phyloP scores from a whole-genome alignment of 2,113 vertebrate species.

The Mesembrinibis cayennensis region DNA sequence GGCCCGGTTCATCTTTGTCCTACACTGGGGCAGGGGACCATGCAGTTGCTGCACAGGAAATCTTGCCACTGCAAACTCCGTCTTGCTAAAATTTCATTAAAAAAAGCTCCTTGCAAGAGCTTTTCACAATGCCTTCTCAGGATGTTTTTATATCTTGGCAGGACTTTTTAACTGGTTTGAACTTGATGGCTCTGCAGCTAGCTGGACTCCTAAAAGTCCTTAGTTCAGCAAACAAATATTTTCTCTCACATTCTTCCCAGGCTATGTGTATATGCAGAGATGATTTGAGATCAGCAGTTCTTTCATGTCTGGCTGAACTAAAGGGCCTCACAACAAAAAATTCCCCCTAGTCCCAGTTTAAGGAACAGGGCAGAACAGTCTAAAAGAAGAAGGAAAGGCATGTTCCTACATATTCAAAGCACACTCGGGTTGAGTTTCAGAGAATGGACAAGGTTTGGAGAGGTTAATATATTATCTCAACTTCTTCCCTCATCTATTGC shows the following conservation, averaged over 20 bases:
- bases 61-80: not conserved
- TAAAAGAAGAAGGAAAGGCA: not conserved
- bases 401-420: not conserved
- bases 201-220: not conserved
- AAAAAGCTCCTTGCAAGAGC: not conserved
- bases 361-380: not conserved
- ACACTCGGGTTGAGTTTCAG: not conserved
- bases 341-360: not conserved
- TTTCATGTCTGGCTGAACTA: not conserved
- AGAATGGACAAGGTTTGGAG: not conserved
- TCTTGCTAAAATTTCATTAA: not conserved
- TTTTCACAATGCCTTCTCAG: not conserved
- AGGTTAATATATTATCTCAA: not conserved
- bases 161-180: not conserved
- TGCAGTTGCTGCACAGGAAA: not conserved
- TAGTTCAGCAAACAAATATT: not conserved
- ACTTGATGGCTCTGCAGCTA: not conserved
- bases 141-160: not conserved
- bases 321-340: not conserved
- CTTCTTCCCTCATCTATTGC: not conserved
- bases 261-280: not conserved
- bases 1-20: constrained; percentile 30
- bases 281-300: not conserved
- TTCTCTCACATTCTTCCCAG: not conserved
- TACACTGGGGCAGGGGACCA: not conserved